Base-by-base conservation (phyloP, 1,140 invertebrate species). In the Antheraea mylitta region DNA sequence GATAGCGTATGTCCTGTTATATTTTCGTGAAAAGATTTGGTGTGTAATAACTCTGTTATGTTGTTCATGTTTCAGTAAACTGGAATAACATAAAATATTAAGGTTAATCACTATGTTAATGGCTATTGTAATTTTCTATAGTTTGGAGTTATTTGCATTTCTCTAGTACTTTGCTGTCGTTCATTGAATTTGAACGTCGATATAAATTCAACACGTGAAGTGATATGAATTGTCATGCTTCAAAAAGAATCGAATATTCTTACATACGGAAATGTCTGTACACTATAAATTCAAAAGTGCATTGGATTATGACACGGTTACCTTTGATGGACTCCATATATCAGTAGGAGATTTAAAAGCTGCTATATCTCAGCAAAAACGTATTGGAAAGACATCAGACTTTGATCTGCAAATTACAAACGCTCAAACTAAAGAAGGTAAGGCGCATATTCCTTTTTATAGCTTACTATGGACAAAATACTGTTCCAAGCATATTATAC, bases 221-320 rank as follows among this genome's bases (percentile, higher is more conserved):
- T 66, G 59, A 71, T 69, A 74, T 76, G 64, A 38, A 73, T 76
- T 83, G 87, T 81, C 87, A 89, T 89, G 85, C 80, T 86, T 73
- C 76, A 82, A 72, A 77, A 80, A 76, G 77, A 78, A 72, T 64
- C 68, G 69, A 65, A 67, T 67, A 72, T 72, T 74, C 75, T 66
- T 66, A 19, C n/a, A 37, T 71, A 69, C 75, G 73, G 88, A 89
- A 80, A 98, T 98, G 96, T 99, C 98, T 80, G 97, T 99, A 70
- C 98, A 99, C 92, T 99, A 99, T 92, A 99, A 99, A 93, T 99
- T 99, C 87, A 99, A 99, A 93, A 98, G 97, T 80, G 96, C 97
- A 64, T 94, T 98, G 78, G 97, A 99, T 84, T 99, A 96, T 93
- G 98, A 99, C 87, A 99, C 98, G 6, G 96, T 99, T 60, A 98